These are phyloP conservation scores for Furcula furcula DNA, from an alignment of 2,888 invertebrate genomes.

Conservation along the genomic window DNA sequence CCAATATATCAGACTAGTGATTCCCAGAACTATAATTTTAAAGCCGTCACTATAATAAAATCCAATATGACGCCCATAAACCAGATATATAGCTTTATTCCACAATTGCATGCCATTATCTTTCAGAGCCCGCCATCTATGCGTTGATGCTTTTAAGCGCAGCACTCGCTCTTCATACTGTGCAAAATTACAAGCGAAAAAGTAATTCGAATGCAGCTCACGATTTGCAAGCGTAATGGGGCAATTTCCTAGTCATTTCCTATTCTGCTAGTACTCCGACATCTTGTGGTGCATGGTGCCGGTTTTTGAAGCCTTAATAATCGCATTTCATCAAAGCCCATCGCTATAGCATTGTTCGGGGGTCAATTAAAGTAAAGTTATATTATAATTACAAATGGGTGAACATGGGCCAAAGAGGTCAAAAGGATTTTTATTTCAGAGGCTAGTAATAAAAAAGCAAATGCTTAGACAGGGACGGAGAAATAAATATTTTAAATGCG, in stretches of 20 bases:
- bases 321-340: constrained; percentile 45
- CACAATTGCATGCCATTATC: constrained; percentile 25
- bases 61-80: no score
- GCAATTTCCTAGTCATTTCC: constrained; percentile 78
- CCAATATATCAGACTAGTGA: no score
- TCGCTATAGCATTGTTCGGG: constrained; percentile 18
- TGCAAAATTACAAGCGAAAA: constrained; percentile 72
- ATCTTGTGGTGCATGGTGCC: constrained; percentile 56
- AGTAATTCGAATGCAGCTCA: constrained; percentile 76
- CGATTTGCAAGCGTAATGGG: constrained; percentile 76
- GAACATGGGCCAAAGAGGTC: no score
- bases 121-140: constrained; percentile 18
- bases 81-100: constrained; percentile 9
- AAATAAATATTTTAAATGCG: no score
- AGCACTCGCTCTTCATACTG: constrained; percentile 38
- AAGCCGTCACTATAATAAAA: no score
- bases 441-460: no score
- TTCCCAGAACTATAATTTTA: no score
- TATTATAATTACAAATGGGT: no score
- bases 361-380: no score
- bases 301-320: constrained; percentile 44
- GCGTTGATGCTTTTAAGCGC: constrained; percentile 50
- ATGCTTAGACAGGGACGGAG: no score
- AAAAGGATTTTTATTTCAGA: no score
- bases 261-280: constrained; percentile 66